Percentiles rank a stretch among this genome's conserved stretches.
Conservation (phyloP, 2,113 vertebrate genomes). For the Vulpes vulpes region DNA sequence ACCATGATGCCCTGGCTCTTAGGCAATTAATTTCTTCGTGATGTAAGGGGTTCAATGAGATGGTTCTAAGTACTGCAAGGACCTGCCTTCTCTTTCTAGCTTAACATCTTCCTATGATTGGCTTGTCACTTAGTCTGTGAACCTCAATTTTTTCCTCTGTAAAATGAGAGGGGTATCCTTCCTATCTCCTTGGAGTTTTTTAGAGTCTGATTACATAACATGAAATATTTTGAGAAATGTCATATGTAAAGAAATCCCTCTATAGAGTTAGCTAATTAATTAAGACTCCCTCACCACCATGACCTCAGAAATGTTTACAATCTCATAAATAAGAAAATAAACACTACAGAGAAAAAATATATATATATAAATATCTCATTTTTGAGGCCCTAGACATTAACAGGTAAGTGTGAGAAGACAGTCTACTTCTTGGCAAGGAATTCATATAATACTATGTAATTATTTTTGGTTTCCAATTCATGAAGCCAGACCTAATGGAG, state of each 20-base stretch:
- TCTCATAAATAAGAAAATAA: slow-evolving; percentile 3
- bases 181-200: not conserved
- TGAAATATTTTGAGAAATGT: not conserved
- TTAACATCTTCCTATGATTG: not conserved
- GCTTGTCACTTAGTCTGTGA: not conserved
- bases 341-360: not conserved
- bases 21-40: not conserved
- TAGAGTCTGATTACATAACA: not conserved
- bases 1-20: not conserved
- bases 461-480: not conserved
- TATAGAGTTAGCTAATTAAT: not conserved
- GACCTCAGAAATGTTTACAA: not conserved
- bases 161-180: not conserved
- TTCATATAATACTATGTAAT: not conserved
- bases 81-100: not conserved
- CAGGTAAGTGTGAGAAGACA: not conserved
- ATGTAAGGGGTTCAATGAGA: not conserved
- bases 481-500: slow-evolving; percentile 2
- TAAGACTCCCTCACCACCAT: not conserved
- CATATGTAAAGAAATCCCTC: not conserved
- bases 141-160: not conserved
- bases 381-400: not conserved
- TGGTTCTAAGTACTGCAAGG: not conserved
- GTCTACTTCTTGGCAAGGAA: not conserved
- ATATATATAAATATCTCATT: not conserved